Base-by-base conservation (phyloP, 2,797 vertebrate species). In the Chaetodon trifasciatus region DNA sequence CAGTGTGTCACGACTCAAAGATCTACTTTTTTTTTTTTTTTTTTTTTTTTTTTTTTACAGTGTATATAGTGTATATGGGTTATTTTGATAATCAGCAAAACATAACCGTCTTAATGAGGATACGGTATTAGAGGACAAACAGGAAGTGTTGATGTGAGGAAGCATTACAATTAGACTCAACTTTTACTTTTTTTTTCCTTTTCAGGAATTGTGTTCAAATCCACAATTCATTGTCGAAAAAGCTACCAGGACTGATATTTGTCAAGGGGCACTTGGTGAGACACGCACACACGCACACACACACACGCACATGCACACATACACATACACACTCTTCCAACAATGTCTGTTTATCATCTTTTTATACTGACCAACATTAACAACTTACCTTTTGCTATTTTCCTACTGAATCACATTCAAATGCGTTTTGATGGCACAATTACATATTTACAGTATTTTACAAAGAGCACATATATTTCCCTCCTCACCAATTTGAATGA, bases 201-300 rank as follows among this genome's bases (percentile, higher is more conserved):
- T 8, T 8, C 69, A 92, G 93, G 88, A 89, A 49, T 28, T 93
- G 5, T 74, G 50, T 15, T 67, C 39, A n/a, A 70, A 88, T 61
- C 91, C 92, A 39, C 28, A 91, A 50, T 98, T 97, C 76, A 97
- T 97, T 3, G 37, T 91, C 0, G 87, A 93, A 44, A 94, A 96
- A 76, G 97, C 97, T 9, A 96, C 95, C 12, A 96, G 97, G 72
- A 97, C 97, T 0, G 97, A 97, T 81, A 97, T 98, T 89, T 97
- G 97, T 92, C 97, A 98, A 77, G 97, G 97, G 78, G 96, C 96
- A 15, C 91, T 98, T 58, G 97, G 97, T 98, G 90, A 97, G 96
- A 81, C 15, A 67, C 60, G 66, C 32, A 79, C 15, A 60, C 47
- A 32, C 46, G 49, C 39, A 37, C 66, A 68, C 61, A 57, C 52